Evolutionary conservation across 2,888 invertebrate genomes (phyloP).

Genomic region (Athalia circularis): DNA sequence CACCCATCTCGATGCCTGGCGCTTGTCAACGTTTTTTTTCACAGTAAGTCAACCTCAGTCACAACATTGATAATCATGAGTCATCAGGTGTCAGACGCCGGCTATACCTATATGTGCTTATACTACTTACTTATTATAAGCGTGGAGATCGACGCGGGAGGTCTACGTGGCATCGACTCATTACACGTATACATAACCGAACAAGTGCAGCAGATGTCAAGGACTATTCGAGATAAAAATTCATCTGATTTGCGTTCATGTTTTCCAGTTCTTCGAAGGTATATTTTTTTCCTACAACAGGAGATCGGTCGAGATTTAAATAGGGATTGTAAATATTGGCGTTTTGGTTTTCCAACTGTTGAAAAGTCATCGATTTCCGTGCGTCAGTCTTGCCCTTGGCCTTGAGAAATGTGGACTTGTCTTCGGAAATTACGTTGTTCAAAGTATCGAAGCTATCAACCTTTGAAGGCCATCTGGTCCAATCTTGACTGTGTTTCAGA

Average conservation of each 20-base stretch:
- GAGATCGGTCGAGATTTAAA: constrained; percentile 4
- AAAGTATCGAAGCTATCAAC: constrained; percentile 16
- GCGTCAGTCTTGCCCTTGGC: not conserved
- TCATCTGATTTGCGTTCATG: constrained; percentile 34
- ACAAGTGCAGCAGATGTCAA: not conserved
- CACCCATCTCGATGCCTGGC: constrained; percentile 2
- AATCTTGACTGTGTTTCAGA: not conserved
- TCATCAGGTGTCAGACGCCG: constrained; percentile 7
- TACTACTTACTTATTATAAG: not conserved
- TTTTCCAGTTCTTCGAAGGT: constrained; percentile 28
- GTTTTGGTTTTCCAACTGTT: constrained; percentile 30
- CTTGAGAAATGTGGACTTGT: not conserved
- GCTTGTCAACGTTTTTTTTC: not conserved
- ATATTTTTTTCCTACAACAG: not conserved
- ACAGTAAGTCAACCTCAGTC: constrained; percentile 28
- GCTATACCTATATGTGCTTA: not conserved
- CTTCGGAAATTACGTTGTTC: not conserved
- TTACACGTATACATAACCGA: not conserved
- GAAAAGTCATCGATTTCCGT: constrained; percentile 20
- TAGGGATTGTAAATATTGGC: constrained; percentile 29
- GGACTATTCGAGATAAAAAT: constrained; percentile 19
- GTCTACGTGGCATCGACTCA: not conserved
- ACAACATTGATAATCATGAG: constrained; percentile 19
- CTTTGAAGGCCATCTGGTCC: constrained; percentile 35
- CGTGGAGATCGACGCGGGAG: constrained; percentile 11